Evolutionary conservation across 1,140 invertebrate genomes (phyloP), one percentile per base, ranked within the genome.

Genomic region (Drosophila grimshawi): DNA sequence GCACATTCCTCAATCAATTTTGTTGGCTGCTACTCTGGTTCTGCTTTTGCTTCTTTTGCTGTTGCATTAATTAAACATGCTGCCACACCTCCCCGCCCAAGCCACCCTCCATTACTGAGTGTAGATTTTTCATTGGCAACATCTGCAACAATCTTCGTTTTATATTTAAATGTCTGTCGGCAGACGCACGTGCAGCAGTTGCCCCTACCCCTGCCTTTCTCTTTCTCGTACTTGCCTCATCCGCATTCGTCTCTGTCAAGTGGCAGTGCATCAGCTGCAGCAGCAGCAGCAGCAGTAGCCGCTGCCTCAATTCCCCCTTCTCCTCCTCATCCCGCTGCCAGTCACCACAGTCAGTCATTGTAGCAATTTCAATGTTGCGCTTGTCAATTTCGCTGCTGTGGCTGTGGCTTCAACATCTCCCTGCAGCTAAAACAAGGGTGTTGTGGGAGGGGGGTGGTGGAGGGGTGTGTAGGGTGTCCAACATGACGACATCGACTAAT

Each of bases 21-120:
- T 48, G 85, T 76, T 78, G 72, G 68, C 46, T 64, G 49, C 76
- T 19, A 19, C 19, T 19, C 19, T 59, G 66, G 19, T 27, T 48
- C 60, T 52, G 67, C 57, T 79, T 63, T 76, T 64, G 41, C 49
- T 52, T 43, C 60, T 53, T 45, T 19, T 62, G 60, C 41, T 64
- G 64, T 89, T 88, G 83, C 85, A 88, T 88, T 88, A 88, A 88
- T 88, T 88, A 88, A 88, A 88, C 83, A 88, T 88, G 80, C 85
- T 73, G 82, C 82, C 66, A 81, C 82, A 51, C 48, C 70, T 39
- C 35, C 49, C 49, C 30, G 53, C 8, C 32, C 56, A 5, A 41
- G n/a, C 27, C 6, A 46, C 29, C 1, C 66, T 27, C 8, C 29
- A n/a, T 37, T 7, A 19, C 57, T 51, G 45, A 32, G 76, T 63